Percentiles rank a stretch among this genome's conserved stretches.
These are phyloP conservation scores for Coremacera marginata DNA, from an alignment of 2,888 invertebrate species.

Conservation along the genomic window DNA sequence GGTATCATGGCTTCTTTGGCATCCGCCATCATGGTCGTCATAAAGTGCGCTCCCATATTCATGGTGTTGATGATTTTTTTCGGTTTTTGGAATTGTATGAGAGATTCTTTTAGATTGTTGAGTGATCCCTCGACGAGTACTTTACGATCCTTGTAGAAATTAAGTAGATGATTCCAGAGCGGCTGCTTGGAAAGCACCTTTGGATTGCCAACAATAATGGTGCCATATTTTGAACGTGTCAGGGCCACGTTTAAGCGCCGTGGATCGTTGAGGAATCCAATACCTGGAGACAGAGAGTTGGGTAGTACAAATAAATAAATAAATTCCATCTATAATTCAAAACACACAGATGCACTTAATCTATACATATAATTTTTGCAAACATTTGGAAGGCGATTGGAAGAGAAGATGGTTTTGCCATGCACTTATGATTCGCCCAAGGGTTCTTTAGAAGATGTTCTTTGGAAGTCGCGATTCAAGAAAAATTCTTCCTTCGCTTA, in stretches of 20 bases:
- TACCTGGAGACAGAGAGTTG: constrained; percentile 65
- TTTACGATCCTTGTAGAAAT: constrained; percentile 97
- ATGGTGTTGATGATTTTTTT: constrained; percentile 94
- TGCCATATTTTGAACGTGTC: constrained; percentile 96
- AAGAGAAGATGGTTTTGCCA: too few relatives aligned
- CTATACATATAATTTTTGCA: too few relatives aligned
- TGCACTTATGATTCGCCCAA: too few relatives aligned
- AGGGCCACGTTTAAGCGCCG: constrained; percentile 97
- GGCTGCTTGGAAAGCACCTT: constrained; percentile 98
- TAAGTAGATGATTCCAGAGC: constrained; percentile 97
- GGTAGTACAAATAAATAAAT: too few relatives aligned
- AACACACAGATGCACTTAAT: too few relatives aligned
- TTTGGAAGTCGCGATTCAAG: too few relatives aligned
- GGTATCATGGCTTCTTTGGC: constrained; percentile 95
- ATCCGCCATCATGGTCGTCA: constrained; percentile 97
- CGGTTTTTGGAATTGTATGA: constrained; percentile 97
- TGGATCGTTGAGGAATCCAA: constrained; percentile 98
- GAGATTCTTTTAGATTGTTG: constrained; percentile 95
- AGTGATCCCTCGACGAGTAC: constrained; percentile 95
- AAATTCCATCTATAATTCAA: background rate
- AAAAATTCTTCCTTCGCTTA: too few relatives aligned
- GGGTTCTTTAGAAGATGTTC: too few relatives aligned
- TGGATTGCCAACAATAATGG: constrained; percentile 98
- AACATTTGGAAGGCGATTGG: too few relatives aligned
- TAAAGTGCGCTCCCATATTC: constrained; percentile 97